Conservation (phyloP, 2,888 invertebrate species). For the Microctonus aethiopoides region DNA sequence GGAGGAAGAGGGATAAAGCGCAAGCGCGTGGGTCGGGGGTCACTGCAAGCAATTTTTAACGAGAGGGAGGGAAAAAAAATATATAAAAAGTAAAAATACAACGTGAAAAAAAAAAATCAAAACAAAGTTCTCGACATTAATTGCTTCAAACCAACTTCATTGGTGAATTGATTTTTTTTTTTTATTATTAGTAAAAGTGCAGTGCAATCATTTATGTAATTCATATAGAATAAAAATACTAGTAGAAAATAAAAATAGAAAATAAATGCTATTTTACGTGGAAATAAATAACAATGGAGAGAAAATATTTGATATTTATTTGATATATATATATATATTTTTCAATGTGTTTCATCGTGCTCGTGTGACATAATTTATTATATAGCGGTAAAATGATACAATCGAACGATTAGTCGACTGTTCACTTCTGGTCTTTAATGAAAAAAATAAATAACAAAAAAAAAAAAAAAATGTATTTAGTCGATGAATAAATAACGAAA, state of each 20-base stretch:
- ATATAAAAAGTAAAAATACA: background rate
- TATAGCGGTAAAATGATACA: constrained; percentile 19
- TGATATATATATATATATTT: background rate
- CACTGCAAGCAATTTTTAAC: too few species aligned
- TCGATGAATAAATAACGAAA: background rate
- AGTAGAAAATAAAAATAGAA: background rate
- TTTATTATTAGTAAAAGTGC: background rate
- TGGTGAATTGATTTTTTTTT: background rate
- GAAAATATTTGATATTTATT: background rate
- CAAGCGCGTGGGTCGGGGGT: constrained; percentile 37
- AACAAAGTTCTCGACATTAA: background rate
- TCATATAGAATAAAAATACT: background rate
- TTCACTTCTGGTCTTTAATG: constrained; percentile 4
- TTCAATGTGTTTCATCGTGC: too few species aligned
- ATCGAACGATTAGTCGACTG: constrained; percentile 26
- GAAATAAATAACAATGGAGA: background rate
- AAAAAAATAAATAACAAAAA: background rate
- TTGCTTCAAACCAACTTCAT: background rate
- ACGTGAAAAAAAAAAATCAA: background rate
- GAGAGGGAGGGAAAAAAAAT: background rate
- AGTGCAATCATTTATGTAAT: background rate
- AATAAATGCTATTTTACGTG: background rate
- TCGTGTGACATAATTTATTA: background rate
- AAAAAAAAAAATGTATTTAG: background rate
- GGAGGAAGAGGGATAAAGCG: background rate